Evolutionary conservation across 2,888 invertebrate genomes (phyloP).

Genomic region (Noctua comes): DNA sequence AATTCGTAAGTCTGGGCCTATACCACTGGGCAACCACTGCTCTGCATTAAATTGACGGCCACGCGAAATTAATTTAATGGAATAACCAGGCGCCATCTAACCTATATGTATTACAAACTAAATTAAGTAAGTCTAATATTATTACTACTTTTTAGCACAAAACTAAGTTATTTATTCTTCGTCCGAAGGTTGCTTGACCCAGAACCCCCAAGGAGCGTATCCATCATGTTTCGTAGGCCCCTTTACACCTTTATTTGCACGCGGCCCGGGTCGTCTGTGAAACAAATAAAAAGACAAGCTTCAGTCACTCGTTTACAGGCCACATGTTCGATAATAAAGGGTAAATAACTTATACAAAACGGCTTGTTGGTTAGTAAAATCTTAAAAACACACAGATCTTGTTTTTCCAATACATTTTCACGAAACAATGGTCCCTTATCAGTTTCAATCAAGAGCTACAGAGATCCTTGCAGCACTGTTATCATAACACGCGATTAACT

Average conservation of each 20-base stretch:
- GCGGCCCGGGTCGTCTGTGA: conserved; percentile 89
- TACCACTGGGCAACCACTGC: background rate
- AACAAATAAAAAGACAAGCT: conserved; percentile 35
- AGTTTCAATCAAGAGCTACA: background rate
- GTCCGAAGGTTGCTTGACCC: conserved; percentile 93
- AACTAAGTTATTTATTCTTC: conserved; percentile 77
- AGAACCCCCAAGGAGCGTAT: conserved; percentile 93
- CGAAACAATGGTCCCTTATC: background rate
- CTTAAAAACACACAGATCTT: background rate
- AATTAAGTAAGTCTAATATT: background rate
- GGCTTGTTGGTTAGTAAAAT: background rate
- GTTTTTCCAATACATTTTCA: background rate
- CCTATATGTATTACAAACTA: background rate
- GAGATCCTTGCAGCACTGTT: background rate
- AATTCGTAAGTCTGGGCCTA: background rate
- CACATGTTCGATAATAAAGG: too few relatives aligned
- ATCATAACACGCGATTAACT: background rate
- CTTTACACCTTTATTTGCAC: conserved; percentile 94
- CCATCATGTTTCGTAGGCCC: conserved; percentile 92
- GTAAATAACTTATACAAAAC: background rate
- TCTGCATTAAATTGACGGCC: background rate
- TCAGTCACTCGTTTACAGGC: too few relatives aligned
- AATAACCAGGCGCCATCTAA: background rate
- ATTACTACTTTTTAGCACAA: background rate
- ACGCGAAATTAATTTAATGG: too few relatives aligned